phyloP scores from a whole-genome alignment of 1,140 invertebrate genomes.

The Mizuhopecten yessoensis region DNA sequence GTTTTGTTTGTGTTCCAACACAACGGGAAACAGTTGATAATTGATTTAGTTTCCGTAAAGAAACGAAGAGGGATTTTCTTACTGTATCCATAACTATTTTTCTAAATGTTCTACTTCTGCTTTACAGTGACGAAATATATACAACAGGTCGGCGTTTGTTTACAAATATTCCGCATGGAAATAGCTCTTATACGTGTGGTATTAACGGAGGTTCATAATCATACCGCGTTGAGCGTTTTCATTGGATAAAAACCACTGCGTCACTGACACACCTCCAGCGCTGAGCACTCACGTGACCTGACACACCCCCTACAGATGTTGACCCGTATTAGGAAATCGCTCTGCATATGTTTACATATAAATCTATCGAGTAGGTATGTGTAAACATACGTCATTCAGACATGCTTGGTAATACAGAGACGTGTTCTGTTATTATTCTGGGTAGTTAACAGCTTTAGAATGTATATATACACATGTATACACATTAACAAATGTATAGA shows the following conservation, averaged over 20 bases:
- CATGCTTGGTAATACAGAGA: no score
- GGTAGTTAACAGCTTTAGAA: no score
- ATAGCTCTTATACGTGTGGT: no score
- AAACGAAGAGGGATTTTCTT: background rate
- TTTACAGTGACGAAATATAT: background rate
- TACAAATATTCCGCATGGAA: background rate
- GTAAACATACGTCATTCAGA: no score
- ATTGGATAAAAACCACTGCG: background rate
- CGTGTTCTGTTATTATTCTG: no score
- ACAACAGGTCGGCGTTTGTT: background rate
- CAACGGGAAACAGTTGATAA: background rate
- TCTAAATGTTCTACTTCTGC: background rate
- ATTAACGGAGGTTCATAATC: background rate
- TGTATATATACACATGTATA: no score
- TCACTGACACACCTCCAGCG: slow-evolving; percentile 29
- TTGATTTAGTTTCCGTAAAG: background rate
- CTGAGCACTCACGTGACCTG: background rate
- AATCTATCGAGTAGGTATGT: no score
- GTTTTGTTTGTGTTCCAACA: slow-evolving; percentile 9
- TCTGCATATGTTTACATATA: no score
- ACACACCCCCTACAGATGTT: background rate
- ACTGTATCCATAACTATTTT: background rate
- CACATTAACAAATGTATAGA: no score
- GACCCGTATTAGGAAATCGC: background rate
- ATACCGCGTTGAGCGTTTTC: background rate